Evolutionary conservation across 2,113 vertebrate genomes (phyloP), one percentile per base, ranked within the genome.

Genomic region (Anas platyrhynchos): DNA sequence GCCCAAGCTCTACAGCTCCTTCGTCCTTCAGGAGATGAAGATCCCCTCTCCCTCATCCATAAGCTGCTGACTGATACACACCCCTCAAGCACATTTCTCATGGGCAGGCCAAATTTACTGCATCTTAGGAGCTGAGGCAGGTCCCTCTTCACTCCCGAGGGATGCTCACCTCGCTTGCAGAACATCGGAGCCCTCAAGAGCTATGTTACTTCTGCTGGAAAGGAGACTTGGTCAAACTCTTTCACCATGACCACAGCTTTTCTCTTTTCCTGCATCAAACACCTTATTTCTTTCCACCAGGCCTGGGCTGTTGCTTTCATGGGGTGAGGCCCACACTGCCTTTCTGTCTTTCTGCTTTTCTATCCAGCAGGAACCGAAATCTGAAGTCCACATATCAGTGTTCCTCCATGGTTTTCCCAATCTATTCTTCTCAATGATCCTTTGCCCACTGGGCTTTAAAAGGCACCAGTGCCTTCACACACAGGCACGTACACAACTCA

Each of bases 51-150:
- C 29, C 17, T 9, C 32, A 2, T 2, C 27, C 34, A 36, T 4
- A 48, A 63, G 34, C 25, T 20, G 21, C 3, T 3, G 1, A 0
- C 2, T 61, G 21, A 44, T 61, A 62, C 9, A 1, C 34, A 21
- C 61, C 67, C 38, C 20, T 18, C 32, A 10, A 38, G 25, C 20
- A 12, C 0, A 0, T 93, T 79, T 58, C n/a, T 61, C 31, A 6
- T 1, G 4, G 46, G 22, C 29, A 69, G 12, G 27, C 23, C 16
- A 16, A 72, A 6, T 20, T 14, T 7, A 3, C 18, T 22, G 21
- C 2, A 12, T 50, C 48, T 50, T 68, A 86, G 68, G 58, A 68
- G 2, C 31, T 1, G 9, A 36, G 13, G 32, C 13, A 27, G 48
- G 34, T 7, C 55, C 26, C 9, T 74, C 36, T 73, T 31, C 71